Conservation (phyloP, 2,888 invertebrate species). For the Cerastis leucographa region DNA sequence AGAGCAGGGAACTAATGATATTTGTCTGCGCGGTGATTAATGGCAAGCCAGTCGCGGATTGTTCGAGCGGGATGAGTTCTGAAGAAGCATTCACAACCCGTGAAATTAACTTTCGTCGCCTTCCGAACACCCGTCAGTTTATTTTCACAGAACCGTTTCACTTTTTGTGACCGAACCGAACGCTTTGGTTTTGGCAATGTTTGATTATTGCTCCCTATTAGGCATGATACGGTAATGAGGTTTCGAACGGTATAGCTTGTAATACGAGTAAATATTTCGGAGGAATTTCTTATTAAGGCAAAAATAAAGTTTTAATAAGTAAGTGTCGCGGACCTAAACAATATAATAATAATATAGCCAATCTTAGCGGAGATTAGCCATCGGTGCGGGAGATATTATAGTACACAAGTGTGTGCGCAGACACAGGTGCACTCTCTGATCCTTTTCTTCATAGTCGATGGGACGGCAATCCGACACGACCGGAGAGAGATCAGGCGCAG, state of each 20-base stretch:
- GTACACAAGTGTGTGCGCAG: too few species aligned
- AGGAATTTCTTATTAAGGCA: constrained; percentile 10
- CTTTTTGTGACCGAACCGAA: constrained; percentile 70
- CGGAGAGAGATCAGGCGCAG: too few species aligned
- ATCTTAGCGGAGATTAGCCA: too few species aligned
- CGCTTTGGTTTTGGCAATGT: constrained; percentile 74
- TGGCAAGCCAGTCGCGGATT: constrained; percentile 84
- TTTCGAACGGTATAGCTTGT: constrained; percentile 15
- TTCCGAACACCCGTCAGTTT: constrained; percentile 84
- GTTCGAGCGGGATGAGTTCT: constrained; percentile 87
- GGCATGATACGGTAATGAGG: constrained; percentile 54
- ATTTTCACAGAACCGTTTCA: constrained; percentile 80
- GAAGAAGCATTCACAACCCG: constrained; percentile 88
- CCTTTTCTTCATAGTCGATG: too few species aligned
- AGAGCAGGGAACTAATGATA: constrained; percentile 78
- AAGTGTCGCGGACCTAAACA: neutral
- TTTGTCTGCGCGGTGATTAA: constrained; percentile 85
- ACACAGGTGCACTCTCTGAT: too few species aligned
- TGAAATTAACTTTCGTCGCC: constrained; percentile 89
- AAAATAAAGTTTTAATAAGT: constrained; percentile 14
- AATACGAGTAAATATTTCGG: constrained; percentile 7
- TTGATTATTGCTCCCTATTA: constrained; percentile 70
- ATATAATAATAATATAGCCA: too few species aligned
- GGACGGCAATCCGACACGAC: too few species aligned
- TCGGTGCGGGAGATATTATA: too few species aligned